Base-by-base conservation (phyloP, 2,888 invertebrate genomes). In the Synanthedon myopaeformis region DNA sequence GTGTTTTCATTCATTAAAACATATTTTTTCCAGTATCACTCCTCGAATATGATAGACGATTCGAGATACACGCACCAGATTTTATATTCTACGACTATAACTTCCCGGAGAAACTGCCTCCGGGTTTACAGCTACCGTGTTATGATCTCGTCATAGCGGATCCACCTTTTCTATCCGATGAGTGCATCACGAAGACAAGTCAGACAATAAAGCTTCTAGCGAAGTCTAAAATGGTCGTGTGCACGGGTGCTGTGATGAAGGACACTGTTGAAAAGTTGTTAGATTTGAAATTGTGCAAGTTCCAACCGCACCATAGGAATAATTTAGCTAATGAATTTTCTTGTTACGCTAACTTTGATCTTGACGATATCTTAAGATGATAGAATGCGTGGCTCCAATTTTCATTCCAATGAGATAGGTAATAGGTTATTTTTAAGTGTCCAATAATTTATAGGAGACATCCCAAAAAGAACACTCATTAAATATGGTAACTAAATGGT, bases 101-200 rank as follows among this genome's bases (percentile, higher is more conserved):
- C 65, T 76, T 83, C 11, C 96, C 96, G 1, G 88, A 93, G 11
- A 89, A 91, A 51, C 67, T 95, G 12, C 91, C 93, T 0, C 72
- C 85, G 41, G 90, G 92, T 11, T 79, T 91, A 12, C 64, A 83
- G 1, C 80, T 82, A 19, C 73, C 83, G 51, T 35, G 35, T 35
- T 97, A 92, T 74, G 95, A 97, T 77, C 72, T 98, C 23, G 93
- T 98, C 1, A 88, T 99, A 53, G 96, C 94, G 0, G 98, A 99
- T 83, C 98, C 99, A 1, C 99, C 99, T 0, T 98, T 98, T 79
- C 87, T 99, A 3, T 94, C 97, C 0, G 93, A 96, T 62, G 98
- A 98, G 74, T 98, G 98, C 77, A 89, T 98, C 51, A 89, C 91
- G 1, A 97, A 97, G 85, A 93, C 93, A 0, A 90, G 95, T 0